A percentile compares a stretch with the other conserved stretches of the same genome.
Conservation (phyloP, 64 coral and sea anemone species). For the Porites lutea region DNA sequence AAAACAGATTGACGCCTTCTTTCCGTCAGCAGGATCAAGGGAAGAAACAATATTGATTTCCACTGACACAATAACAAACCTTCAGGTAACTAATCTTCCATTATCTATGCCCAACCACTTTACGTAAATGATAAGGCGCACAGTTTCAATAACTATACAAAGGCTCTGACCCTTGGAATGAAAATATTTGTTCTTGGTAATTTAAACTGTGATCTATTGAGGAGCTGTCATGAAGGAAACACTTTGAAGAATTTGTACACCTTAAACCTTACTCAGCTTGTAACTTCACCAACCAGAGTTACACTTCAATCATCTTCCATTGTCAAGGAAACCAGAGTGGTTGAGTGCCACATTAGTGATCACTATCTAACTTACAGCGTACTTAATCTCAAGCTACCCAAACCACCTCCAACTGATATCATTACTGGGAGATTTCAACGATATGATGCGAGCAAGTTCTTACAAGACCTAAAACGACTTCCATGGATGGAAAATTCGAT, state of each 20-base stretch:
- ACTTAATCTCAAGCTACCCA: neutral
- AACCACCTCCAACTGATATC: neutral
- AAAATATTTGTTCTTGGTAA: too few relatives aligned
- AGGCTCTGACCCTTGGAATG: too few relatives aligned
- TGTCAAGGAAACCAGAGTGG: neutral
- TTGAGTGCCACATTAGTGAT: neutral
- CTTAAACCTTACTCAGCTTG: too few relatives aligned
- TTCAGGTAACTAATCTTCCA: conserved; percentile 4
- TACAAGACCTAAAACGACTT: neutral
- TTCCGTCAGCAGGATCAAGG: conserved; percentile 14
- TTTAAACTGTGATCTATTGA: too few relatives aligned
- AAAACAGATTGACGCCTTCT: neutral
- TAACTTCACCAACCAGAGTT: too few relatives aligned
- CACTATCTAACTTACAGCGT: neutral
- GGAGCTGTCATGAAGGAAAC: too few relatives aligned
- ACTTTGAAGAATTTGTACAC: too few relatives aligned
- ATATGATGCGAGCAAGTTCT: neutral
- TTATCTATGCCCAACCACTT: neutral
- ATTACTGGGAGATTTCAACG: neutral
- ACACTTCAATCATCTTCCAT: neutral
- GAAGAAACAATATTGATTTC: conserved; percentile 19
- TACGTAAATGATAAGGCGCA: neutral
- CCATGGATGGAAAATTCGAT: conserved; percentile 17
- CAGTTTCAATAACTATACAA: too few relatives aligned
- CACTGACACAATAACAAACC: neutral